phyloP scores from a whole-genome alignment of 2,888 invertebrate genomes.

The Leptinotarsa peninsularis region DNA sequence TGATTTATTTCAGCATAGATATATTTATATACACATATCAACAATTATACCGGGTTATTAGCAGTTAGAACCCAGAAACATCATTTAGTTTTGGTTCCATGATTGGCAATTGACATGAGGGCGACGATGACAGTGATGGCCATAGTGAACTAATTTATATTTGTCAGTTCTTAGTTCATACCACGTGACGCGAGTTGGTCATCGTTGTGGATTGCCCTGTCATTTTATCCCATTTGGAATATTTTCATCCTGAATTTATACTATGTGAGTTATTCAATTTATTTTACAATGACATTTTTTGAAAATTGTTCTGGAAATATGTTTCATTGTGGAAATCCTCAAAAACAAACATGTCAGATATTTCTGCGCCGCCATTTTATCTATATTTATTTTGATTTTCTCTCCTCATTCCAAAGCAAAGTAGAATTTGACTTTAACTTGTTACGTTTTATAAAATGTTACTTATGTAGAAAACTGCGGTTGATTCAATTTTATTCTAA shows the following conservation, averaged over 20 bases:
- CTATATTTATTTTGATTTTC: conserved; percentile 10
- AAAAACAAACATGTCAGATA: neutral
- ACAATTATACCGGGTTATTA: too few relatives aligned
- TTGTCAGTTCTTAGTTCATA: neutral
- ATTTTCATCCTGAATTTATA: conserved; percentile 18
- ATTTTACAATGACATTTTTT: neutral
- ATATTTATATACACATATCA: too few relatives aligned
- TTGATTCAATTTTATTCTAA: too few relatives aligned
- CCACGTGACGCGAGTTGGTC: conserved; percentile 45
- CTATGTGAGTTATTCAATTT: conserved; percentile 8
- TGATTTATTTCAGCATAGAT: too few relatives aligned
- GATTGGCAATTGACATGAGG: too few relatives aligned
- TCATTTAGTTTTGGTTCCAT: too few relatives aligned
- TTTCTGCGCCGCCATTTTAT: conserved; percentile 15
- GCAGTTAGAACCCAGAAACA: too few relatives aligned
- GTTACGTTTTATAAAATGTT: too few relatives aligned
- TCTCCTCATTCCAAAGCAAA: neutral
- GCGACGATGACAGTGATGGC: too few relatives aligned
- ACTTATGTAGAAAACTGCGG: too few relatives aligned
- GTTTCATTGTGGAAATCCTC: neutral
- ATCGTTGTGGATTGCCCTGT: conserved; percentile 58
- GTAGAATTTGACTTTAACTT: too few relatives aligned
- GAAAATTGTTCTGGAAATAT: neutral
- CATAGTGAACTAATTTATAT: neutral
- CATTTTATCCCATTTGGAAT: conserved; percentile 45